A percentile compares a stretch with the other conserved stretches of the same genome.
Conservation (phyloP, 2,797 vertebrate genomes). For the Pachyuromys duprasi region DNA sequence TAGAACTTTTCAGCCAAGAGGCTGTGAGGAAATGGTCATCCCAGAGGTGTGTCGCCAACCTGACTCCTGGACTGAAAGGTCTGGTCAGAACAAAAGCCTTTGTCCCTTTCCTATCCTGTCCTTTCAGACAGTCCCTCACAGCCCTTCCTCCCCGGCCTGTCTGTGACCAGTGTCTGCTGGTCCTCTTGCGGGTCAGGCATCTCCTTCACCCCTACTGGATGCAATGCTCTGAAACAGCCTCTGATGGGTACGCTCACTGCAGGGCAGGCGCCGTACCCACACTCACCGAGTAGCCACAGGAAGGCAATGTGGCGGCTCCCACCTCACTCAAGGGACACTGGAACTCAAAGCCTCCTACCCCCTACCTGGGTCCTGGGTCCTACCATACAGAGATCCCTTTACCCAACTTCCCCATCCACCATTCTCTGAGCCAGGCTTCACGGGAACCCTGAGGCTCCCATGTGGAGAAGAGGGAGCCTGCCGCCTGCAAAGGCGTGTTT, state of each 20-base stretch:
- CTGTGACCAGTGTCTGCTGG: neutral
- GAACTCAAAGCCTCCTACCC: neutral
- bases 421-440: neutral
- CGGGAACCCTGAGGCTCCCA: neutral
- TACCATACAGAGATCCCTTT: neutral
- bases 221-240: neutral
- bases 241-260: neutral
- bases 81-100: neutral
- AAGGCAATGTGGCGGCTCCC: neutral
- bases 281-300: neutral
- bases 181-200: neutral
- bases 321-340: neutral
- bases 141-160: neutral
- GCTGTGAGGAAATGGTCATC: too few relatives aligned
- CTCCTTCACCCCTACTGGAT: neutral
- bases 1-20: rapidly evolving
- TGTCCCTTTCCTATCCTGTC: neutral
- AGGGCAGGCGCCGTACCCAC: neutral
- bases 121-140: neutral
- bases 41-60: rapidly evolving
- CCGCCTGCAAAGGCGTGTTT: constrained; percentile 29
- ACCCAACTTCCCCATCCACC: neutral
- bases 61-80: neutral
- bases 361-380: rapidly evolving
- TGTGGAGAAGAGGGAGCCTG: neutral